phyloP scores from a whole-genome alignment of 2,797 vertebrate genomes.

The Staurois parvus region DNA sequence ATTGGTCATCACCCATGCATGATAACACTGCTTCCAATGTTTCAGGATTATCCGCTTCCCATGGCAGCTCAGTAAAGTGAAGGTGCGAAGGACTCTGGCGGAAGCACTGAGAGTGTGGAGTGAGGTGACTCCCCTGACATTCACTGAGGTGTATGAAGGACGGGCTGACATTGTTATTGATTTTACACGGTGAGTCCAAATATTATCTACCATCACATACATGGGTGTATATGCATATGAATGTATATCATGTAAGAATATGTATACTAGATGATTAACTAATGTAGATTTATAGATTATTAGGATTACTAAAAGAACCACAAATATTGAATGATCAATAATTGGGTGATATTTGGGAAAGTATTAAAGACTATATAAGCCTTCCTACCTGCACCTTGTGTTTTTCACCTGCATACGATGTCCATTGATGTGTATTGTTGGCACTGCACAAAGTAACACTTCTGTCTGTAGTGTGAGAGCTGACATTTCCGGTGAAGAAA shows the following conservation, averaged over 20 bases:
- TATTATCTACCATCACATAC: neutral
- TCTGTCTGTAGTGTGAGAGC: too few relatives aligned
- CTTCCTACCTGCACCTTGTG: too few relatives aligned
- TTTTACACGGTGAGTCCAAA: conserved; percentile 84
- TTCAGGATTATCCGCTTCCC: conserved; percentile 88
- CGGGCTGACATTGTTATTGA: conserved; percentile 91
- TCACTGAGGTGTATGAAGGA: conserved; percentile 85
- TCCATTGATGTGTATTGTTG: too few relatives aligned
- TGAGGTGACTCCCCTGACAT: conserved; percentile 88
- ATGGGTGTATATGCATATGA: neutral
- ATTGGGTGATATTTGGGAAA: too few relatives aligned
- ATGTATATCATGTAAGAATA: neutral
- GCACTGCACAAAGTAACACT: too few relatives aligned
- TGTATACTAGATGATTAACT: neutral
- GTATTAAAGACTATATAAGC: too few relatives aligned
- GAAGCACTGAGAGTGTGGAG: conserved; percentile 92
- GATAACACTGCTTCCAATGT: conserved; percentile 20
- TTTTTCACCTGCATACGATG: too few relatives aligned
- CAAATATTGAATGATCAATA: too few relatives aligned
- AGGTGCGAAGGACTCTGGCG: conserved; percentile 82
- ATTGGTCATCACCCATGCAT: neutral
- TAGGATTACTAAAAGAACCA: too few relatives aligned
- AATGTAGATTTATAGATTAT: too few relatives aligned
- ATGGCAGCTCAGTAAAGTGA: conserved; percentile 85
- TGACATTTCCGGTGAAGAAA: too few relatives aligned